Base-by-base conservation (phyloP, 37 sponge, comb jelly and placozoan genomes). In the Ianthella basta region DNA sequence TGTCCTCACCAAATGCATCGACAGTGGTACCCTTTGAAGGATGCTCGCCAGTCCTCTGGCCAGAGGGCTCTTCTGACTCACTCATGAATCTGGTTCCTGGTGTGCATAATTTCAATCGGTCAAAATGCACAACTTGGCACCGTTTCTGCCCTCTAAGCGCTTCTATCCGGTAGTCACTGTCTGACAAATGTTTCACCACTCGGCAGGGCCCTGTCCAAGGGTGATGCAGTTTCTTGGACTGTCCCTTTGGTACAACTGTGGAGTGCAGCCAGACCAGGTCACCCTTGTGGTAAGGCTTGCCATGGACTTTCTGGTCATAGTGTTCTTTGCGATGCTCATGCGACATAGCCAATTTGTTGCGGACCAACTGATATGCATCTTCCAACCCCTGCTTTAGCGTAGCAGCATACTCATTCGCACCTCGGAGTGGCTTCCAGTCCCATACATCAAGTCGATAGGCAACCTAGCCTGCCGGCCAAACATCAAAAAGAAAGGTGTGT, bases 401-500 rank as follows among this genome's bases (percentile, higher is more conserved):
- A 15, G 18, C 38, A 35, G 30, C 82, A 81, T 56, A 34, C 38
- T 37, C 30, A n/a, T 24, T 32, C n/a, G 20, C 16, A 35, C 19
- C 24, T 23, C 34, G 21, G 74, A 57, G 24, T 85, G 41, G 18
- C 32, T 27, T 53, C 53, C 41, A 10, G 53, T 55, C 8, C 65
- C 67, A 77, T 80, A 83, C 60, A 59, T 32, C 8, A 87, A n/a
- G 33, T 81, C 82, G 10, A 82, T 25, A 16, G 86, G 86, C 40
- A 89, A 24, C 24, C 83, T 34, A n/a, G 90, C 80, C 24, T 89
- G 78, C 27, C 86, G 55, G 13, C 86, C 86, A 35, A 85, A 89
- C 90, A 91, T 83, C 36, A 86, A 60, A 50, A 83, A 91, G 65
- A 83, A 83, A n/a, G 86, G 91, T 20, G 87, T 68, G 68, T 59